A percentile compares a stretch with the other conserved stretches of the same genome.
These are phyloP conservation scores for Brachionus paranguensis DNA, from an alignment of 1,140 invertebrate genomes.

Conservation along the genomic window DNA sequence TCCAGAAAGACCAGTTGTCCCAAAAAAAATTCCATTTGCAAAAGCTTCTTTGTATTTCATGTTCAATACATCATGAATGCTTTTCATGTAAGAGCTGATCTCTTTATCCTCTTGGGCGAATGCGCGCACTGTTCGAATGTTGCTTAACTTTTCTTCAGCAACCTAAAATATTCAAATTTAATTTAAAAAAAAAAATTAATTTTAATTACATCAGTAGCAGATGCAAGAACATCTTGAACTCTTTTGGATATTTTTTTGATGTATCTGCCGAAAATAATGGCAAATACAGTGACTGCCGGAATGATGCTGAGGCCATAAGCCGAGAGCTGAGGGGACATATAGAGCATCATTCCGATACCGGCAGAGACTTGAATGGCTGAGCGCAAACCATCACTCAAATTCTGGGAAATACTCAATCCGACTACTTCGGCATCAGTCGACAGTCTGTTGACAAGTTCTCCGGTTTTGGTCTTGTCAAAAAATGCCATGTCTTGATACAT, in stretches of 20 bases:
- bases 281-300: slow-evolving; percentile 75
- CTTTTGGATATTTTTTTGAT: slow-evolving; percentile 74
- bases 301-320: slow-evolving; percentile 76
- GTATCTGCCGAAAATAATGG: slow-evolving; percentile 80
- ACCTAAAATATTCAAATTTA: slow-evolving; percentile 48
- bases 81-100: slow-evolving; percentile 64
- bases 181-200: slow-evolving; percentile 16
- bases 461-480: slow-evolving; percentile 85
- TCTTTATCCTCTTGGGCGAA: slow-evolving; percentile 80
- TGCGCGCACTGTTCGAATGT: slow-evolving; percentile 85
- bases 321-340: slow-evolving; percentile 80
- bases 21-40: slow-evolving; percentile 81
- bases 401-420: slow-evolving; percentile 81
- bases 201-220: slow-evolving; percentile 63
- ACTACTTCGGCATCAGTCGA: slow-evolving; percentile 82
- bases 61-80: slow-evolving; percentile 68
- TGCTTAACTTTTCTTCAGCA: slow-evolving; percentile 85
- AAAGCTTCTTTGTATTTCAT: slow-evolving; percentile 79
- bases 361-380: slow-evolving; percentile 74
- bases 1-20: slow-evolving; percentile 83
- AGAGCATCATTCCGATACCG: slow-evolving; percentile 89
- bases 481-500: slow-evolving; percentile 83
- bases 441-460: slow-evolving; percentile 86
- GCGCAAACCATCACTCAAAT: slow-evolving; percentile 85
- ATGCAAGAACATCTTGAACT: slow-evolving; percentile 76